phyloP scores from a whole-genome alignment of 2,888 invertebrate species.

The Charanyca ferruginea region DNA sequence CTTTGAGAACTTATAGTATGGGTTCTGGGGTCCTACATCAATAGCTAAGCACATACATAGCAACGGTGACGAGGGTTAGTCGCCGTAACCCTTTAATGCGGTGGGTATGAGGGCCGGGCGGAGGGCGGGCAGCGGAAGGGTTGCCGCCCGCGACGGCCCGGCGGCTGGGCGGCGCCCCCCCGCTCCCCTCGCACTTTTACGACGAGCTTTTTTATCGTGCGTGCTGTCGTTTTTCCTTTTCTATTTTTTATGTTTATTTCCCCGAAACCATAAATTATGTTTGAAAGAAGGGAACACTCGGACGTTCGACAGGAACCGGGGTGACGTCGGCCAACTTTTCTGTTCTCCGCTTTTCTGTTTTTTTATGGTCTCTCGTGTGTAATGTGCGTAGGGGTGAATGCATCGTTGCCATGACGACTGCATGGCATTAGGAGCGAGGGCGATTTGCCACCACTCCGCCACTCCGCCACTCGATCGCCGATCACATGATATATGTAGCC shows the following conservation, averaged over 20 bases:
- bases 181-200: slow-evolving; percentile 86
- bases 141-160: slow-evolving; percentile 83
- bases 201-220: slow-evolving; percentile 91
- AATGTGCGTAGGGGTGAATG: slow-evolving; percentile 82
- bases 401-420: slow-evolving; percentile 87
- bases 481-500: slow-evolving; percentile 69
- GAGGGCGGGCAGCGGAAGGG: slow-evolving; percentile 88
- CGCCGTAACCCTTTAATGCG: slow-evolving; percentile 88
- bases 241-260: slow-evolving; percentile 92
- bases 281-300: slow-evolving; percentile 91
- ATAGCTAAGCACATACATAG: slow-evolving; percentile 65
- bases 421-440: slow-evolving; percentile 83
- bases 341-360: slow-evolving; percentile 84
- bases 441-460: slow-evolving; percentile 56
- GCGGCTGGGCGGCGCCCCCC: slow-evolving; percentile 78
- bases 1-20: slow-evolving; percentile 38
- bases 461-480: slow-evolving; percentile 56
- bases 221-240: slow-evolving; percentile 91
- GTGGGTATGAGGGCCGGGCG: slow-evolving; percentile 79
- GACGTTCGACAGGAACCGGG: slow-evolving; percentile 90
- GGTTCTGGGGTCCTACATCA: slow-evolving; percentile 44
- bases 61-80: slow-evolving; percentile 78
- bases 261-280: slow-evolving; percentile 91
- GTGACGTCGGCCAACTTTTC: slow-evolving; percentile 87
- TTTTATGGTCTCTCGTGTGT: slow-evolving; percentile 87